Conservation (phyloP, 1,140 invertebrate genomes). For the Lepidurus arcticus region DNA sequence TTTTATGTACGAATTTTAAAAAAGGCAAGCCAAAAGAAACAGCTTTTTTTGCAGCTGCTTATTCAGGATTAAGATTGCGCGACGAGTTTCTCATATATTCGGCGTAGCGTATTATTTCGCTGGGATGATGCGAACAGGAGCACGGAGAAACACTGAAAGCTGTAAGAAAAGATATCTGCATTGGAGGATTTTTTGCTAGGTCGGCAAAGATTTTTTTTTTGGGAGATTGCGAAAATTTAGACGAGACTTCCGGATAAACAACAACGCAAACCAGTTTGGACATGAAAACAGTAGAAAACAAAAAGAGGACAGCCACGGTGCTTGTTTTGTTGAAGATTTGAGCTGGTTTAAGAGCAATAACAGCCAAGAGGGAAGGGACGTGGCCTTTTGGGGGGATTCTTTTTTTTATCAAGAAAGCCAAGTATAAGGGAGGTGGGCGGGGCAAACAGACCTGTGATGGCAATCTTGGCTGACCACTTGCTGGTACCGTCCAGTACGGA, state of each 20-base stretch:
- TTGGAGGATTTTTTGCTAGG: neutral
- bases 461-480: constrained; percentile 99
- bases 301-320: neutral
- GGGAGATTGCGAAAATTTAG: neutral
- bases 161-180: neutral
- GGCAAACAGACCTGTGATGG: constrained; percentile 88
- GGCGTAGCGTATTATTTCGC: neutral
- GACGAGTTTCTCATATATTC: no score
- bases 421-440: constrained; percentile 35
- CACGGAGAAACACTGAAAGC: constrained; percentile 9
- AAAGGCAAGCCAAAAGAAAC: neutral
- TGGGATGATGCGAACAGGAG: neutral
- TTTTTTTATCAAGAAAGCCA: constrained; percentile 27
- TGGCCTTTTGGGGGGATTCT: neutral
- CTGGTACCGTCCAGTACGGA: constrained; percentile 98
- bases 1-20: neutral
- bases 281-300: neutral
- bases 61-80: no score
- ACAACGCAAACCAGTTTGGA: neutral
- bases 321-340: neutral
- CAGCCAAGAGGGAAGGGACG: neutral
- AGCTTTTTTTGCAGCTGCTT: neutral
- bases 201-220: neutral
- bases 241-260: neutral
- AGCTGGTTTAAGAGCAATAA: neutral